Percentiles rank a stretch among this genome's conserved stretches.
Conservation (phyloP, 2,888 invertebrate species). For the Acheta domesticus region DNA sequence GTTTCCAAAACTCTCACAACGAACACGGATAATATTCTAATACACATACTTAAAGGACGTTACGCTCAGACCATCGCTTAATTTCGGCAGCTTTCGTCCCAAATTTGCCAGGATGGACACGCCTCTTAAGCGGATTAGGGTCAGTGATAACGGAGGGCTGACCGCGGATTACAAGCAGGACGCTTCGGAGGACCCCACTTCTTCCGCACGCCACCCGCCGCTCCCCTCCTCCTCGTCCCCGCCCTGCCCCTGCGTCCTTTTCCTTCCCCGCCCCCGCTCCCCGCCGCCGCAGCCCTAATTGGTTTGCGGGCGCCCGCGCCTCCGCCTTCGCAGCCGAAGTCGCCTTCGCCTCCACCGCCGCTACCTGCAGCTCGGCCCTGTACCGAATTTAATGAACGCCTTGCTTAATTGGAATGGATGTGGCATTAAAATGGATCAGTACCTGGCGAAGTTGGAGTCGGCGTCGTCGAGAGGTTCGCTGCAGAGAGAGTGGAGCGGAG, state of each 20-base stretch:
- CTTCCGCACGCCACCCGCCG: too few relatives aligned
- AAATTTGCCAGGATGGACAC: neutral
- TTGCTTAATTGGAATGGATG: constrained; percentile 10
- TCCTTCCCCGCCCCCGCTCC: too few relatives aligned
- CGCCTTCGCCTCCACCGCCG: neutral
- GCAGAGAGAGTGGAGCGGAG: too few relatives aligned
- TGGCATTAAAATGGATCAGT: constrained; percentile 11
- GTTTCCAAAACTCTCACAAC: too few relatives aligned
- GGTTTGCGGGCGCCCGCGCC: too few relatives aligned
- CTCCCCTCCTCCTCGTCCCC: too few relatives aligned
- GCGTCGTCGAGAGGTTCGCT: neutral
- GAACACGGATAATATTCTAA: too few relatives aligned
- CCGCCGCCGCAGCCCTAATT: too few relatives aligned
- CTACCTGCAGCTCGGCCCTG: neutral
- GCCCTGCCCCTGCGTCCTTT: too few relatives aligned
- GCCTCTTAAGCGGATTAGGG: constrained; percentile 1
- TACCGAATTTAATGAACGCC: constrained; percentile 7
- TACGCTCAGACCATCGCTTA: neutral
- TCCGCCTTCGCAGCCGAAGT: neutral
- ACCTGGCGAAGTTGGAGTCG: neutral
- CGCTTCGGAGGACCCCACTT: neutral
- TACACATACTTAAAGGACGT: neutral
- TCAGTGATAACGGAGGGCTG: neutral
- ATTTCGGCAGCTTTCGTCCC: constrained; percentile 18
- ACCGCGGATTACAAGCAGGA: neutral